Percentiles rank a stretch among this genome's conserved stretches.
Conservation (phyloP, 2,888 invertebrate genomes). For the Apamea monoglypha region DNA sequence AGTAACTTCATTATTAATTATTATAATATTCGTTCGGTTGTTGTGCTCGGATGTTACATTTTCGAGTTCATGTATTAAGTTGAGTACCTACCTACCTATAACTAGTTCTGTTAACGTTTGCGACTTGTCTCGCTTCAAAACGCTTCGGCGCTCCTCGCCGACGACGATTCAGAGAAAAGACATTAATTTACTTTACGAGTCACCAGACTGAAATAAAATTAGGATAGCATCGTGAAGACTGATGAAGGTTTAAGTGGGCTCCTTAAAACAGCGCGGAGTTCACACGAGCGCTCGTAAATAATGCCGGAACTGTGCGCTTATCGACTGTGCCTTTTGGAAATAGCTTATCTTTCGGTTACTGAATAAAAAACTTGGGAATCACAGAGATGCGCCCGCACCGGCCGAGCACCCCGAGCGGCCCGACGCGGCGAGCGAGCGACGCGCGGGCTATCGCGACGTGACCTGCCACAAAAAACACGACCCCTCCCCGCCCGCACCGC, state of each 20-base stretch:
- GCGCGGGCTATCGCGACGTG: conserved; percentile 76
- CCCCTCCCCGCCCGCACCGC: conserved; percentile 9
- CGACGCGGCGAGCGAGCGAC: conserved; percentile 16
- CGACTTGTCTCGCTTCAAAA: neutral
- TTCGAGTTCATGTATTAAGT: neutral
- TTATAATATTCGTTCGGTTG: conserved; percentile 7
- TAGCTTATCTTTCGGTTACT: conserved; percentile 73
- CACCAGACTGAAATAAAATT: conserved; percentile 73
- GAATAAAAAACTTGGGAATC: conserved; percentile 67
- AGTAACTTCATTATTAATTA: neutral
- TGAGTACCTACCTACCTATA: neutral
- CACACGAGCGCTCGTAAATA: conserved; percentile 70
- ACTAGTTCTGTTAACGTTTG: conserved; percentile 5
- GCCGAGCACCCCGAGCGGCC: conserved; percentile 52
- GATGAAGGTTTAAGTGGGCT: conserved; percentile 80
- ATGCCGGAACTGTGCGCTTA: conserved; percentile 74
- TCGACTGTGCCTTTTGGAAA: conserved; percentile 73
- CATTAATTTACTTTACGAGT: conserved; percentile 78
- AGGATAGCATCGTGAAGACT: conserved; percentile 72
- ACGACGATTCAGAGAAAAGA: conserved; percentile 74
- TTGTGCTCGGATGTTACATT: conserved; percentile 10
- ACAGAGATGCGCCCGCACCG: conserved; percentile 30
- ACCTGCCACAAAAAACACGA: conserved; percentile 69
- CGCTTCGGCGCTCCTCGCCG: neutral
- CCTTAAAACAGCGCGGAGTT: conserved; percentile 60